phyloP scores from a whole-genome alignment of 2,888 invertebrate species.

The Drosophila macrospina region DNA sequence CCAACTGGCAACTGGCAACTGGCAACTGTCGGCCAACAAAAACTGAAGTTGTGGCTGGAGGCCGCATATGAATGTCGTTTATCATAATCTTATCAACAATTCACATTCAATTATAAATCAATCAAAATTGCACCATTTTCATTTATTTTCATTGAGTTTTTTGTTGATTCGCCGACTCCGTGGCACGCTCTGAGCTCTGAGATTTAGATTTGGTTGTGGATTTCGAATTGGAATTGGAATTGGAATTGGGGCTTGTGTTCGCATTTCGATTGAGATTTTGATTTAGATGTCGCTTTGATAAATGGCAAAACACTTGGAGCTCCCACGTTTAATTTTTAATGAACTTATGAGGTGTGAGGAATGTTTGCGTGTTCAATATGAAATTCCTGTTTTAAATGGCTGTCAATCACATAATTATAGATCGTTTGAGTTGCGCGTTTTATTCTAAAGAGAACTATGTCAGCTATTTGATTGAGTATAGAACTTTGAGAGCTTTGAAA shows the following conservation, averaged over 20 bases:
- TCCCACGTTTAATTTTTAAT: conserved; percentile 72
- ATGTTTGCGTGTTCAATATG: conserved; percentile 10
- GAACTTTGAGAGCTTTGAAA: too few relatives aligned
- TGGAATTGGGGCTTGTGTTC: conserved; percentile 33
- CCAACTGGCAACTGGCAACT: conserved; percentile 47
- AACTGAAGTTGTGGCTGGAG: conserved; percentile 23
- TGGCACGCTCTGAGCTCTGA: conserved; percentile 52
- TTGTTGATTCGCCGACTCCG: conserved; percentile 67
- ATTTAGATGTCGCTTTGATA: conserved; percentile 66
- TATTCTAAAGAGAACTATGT: background rate
- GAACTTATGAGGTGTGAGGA: conserved; percentile 18
- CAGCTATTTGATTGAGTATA: background rate
- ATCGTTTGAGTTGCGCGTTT: background rate
- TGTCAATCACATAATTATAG: background rate
- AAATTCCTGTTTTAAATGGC: background rate
- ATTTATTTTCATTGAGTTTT: conserved; percentile 67
- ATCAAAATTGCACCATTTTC: conserved; percentile 83
- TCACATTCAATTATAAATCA: conserved; percentile 84
- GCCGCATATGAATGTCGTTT: conserved; percentile 76
- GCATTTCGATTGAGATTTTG: conserved; percentile 48
- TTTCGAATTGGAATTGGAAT: conserved; percentile 4
- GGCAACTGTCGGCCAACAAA: conserved; percentile 37
- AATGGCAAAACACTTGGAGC: conserved; percentile 64
- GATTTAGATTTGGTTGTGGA: conserved; percentile 19
- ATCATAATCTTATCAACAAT: conserved; percentile 84